phyloP scores from a whole-genome alignment of 1,140 invertebrate species.

The Lanistes nyassanus region DNA sequence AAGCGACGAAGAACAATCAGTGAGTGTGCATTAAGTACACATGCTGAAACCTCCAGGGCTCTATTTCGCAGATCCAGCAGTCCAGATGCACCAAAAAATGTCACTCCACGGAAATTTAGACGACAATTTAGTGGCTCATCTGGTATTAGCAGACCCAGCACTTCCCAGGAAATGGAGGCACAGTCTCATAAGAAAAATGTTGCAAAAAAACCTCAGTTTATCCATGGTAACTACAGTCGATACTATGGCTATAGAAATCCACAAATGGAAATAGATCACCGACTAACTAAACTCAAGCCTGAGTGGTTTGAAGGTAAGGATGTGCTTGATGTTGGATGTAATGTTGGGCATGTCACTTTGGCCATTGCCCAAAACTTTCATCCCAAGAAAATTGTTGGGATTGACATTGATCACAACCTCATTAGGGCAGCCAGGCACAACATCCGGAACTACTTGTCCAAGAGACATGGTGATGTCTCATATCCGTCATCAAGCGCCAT shows the following conservation, averaged over 20 bases:
- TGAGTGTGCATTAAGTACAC: constrained; percentile 31
- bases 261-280: constrained; percentile 81
- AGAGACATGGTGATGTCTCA: constrained; percentile 61
- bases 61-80: constrained; percentile 31
- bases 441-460: constrained; percentile 67
- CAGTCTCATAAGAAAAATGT: constrained; percentile 16
- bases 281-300: constrained; percentile 83
- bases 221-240: constrained; percentile 95
- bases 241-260: constrained; percentile 96
- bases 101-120: constrained; percentile 33
- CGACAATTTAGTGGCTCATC: constrained; percentile 36
- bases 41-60: constrained; percentile 11
- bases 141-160: constrained; percentile 14
- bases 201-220: constrained; percentile 71
- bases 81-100: constrained; percentile 35
- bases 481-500: constrained; percentile 75
- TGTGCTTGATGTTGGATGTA: constrained; percentile 97
- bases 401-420: constrained; percentile 93
- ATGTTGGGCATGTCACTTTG: constrained; percentile 92
- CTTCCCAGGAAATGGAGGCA: constrained; percentile 22
- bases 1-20: constrained; percentile 65
- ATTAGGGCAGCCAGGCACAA: constrained; percentile 86
- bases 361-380: constrained; percentile 83
- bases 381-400: constrained; percentile 87
- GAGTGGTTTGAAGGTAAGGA: constrained; percentile 91